Evolutionary conservation across 2,888 invertebrate species (phyloP).

Genomic region (Lithodes maja): DNA sequence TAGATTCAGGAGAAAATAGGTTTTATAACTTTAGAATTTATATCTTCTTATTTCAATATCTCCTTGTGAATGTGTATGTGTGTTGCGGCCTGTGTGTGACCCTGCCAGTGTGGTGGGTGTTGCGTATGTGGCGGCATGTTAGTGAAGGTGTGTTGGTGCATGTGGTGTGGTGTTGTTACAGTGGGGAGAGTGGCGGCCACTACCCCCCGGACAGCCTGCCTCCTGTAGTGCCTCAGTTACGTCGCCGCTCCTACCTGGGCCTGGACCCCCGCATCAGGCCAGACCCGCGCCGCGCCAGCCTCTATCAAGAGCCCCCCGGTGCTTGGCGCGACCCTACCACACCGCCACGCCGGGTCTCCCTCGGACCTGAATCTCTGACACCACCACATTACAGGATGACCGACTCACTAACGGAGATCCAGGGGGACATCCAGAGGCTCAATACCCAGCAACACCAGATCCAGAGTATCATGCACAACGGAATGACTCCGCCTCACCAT

Average conservation of each 20-base stretch:
- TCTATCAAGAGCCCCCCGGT: conserved; percentile 69
- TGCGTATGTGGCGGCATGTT: conserved; percentile 46
- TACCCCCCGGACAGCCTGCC: conserved; percentile 57
- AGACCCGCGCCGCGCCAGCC: conserved; percentile 68
- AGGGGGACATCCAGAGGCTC: conserved; percentile 93
- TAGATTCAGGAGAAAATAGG: too few relatives aligned
- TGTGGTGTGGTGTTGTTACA: conserved; percentile 67
- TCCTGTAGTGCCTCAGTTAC: conserved; percentile 52
- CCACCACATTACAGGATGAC: conserved; percentile 83
- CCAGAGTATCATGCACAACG: conserved; percentile 75
- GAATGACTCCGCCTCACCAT: conserved; percentile 61
- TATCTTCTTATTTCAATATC: too few relatives aligned
- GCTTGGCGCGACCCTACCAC: conserved; percentile 46
- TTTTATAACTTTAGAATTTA: too few relatives aligned
- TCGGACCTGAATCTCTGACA: conserved; percentile 54
- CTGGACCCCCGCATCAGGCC: conserved; percentile 47
- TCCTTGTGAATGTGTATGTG: neutral
- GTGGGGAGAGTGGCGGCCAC: conserved; percentile 64
- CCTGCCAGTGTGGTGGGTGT: too few relatives aligned
- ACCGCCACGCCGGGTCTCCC: conserved; percentile 50
- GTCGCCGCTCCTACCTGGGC: conserved; percentile 44
- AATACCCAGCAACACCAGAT: conserved; percentile 88
- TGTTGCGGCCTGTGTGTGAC: neutral
- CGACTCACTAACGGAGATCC: conserved; percentile 93
- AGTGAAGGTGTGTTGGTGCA: conserved; percentile 63